These are phyloP conservation scores for Pocota personata DNA, from an alignment of 2,888 invertebrate species.

Conservation along the genomic window DNA sequence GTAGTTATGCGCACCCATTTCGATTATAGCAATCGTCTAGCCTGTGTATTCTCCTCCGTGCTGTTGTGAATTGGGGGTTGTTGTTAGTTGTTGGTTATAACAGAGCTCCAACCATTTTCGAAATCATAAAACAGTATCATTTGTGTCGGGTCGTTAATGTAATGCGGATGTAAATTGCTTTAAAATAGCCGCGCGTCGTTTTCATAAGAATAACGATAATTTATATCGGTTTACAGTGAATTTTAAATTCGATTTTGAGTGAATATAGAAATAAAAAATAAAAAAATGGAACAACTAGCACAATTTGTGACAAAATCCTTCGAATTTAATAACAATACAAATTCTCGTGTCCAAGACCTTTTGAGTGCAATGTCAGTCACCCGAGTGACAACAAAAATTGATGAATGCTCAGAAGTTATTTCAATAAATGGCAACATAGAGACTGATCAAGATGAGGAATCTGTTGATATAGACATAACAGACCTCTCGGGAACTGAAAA, in stretches of 20 bases:
- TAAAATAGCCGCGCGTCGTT: slow-evolving; percentile 42
- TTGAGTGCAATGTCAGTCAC: slow-evolving; percentile 79
- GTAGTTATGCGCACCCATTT: slow-evolving; percentile 73
- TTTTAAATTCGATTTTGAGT: slow-evolving; percentile 1
- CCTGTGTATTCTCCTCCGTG: slow-evolving; percentile 23
- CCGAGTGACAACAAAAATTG: slow-evolving; percentile 75
- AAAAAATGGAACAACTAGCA: slow-evolving; percentile 93
- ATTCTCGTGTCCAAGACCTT: slow-evolving; percentile 80
- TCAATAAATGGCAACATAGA: slow-evolving; percentile 74
- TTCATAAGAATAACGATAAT: slow-evolving; percentile 59
- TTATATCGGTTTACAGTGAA: not conserved
- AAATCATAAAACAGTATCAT: slow-evolving; percentile 67
- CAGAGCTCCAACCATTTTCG: slow-evolving; percentile 67
- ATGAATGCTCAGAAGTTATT: slow-evolving; percentile 71
- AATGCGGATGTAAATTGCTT: slow-evolving; percentile 64
- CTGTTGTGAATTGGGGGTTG: slow-evolving; percentile 27
- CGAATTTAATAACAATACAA: slow-evolving; percentile 84
- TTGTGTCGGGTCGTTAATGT: slow-evolving; percentile 72
- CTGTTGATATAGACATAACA: slow-evolving; percentile 82
- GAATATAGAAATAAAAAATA: not conserved
- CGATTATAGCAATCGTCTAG: slow-evolving; percentile 69
- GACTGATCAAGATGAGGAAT: slow-evolving; percentile 81
- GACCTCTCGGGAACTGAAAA: slow-evolving; percentile 80
- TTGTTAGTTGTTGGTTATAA: slow-evolving; percentile 11
- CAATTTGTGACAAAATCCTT: slow-evolving; percentile 95